Conservation (phyloP, 1,140 invertebrate genomes). For the Aricia agestis region DNA sequence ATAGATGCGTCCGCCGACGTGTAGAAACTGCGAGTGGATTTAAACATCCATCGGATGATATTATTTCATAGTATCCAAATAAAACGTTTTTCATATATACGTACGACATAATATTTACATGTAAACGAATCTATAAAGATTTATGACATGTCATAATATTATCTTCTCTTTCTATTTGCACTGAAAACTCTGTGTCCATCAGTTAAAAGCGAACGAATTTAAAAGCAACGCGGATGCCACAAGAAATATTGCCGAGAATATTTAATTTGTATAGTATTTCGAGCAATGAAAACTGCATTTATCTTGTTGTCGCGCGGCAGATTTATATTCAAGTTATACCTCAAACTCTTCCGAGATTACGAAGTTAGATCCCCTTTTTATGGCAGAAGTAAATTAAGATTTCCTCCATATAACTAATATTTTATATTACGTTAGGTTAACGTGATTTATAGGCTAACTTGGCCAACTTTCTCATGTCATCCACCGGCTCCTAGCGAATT, state of each 20-base stretch:
- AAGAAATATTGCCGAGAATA: constrained; percentile 15
- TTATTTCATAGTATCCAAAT: too few species aligned
- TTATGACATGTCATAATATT: too few species aligned
- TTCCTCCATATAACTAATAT: constrained; percentile 61
- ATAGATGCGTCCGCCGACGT: too few species aligned
- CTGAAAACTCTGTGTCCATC: background rate
- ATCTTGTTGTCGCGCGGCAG: constrained; percentile 36
- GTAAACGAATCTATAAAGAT: too few species aligned
- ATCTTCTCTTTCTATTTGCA: background rate
- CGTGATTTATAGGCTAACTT: constrained; percentile 70
- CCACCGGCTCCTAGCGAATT: constrained; percentile 55
- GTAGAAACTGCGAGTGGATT: too few species aligned
- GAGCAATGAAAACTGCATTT: constrained; percentile 36
- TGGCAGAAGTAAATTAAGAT: constrained; percentile 66
- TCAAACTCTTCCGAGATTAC: constrained; percentile 59
- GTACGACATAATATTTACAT: too few species aligned
- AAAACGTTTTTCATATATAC: too few species aligned
- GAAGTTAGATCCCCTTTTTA: constrained; percentile 59
- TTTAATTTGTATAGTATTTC: constrained; percentile 26
- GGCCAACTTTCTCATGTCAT: constrained; percentile 64
- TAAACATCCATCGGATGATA: too few species aligned
- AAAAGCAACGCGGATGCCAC: constrained; percentile 7
- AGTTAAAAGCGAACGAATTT: constrained; percentile 1
- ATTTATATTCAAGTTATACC: constrained; percentile 46
- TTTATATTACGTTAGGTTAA: constrained; percentile 55